phyloP scores from a whole-genome alignment of 2,888 invertebrate genomes.

The Nematopogon swammerdamellus region DNA sequence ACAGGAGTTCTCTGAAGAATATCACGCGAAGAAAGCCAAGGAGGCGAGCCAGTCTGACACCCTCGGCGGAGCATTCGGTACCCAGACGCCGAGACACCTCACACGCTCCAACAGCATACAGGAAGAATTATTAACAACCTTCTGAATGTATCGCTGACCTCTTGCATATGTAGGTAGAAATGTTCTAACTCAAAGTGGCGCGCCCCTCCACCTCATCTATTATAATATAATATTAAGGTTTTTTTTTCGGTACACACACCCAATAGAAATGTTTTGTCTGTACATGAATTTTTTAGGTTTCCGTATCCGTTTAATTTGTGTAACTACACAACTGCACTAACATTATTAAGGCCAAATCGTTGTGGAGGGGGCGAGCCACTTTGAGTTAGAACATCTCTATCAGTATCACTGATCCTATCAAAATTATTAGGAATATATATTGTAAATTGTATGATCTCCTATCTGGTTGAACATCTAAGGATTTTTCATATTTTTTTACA shows the following conservation, averaged over 20 bases:
- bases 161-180: not conserved
- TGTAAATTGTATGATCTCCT: not conserved
- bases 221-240: not conserved
- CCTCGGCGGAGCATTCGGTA: constrained; percentile 54
- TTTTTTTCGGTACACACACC: too few species aligned
- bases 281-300: too few species aligned
- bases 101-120: constrained; percentile 80
- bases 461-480: not conserved
- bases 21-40: constrained; percentile 66
- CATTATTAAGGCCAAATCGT: too few species aligned
- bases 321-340: too few species aligned
- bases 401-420: constrained; percentile 17
- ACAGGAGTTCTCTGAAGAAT: constrained; percentile 76
- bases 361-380: too few species aligned
- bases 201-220: not conserved
- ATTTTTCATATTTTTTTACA: not conserved
- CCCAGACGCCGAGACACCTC: constrained; percentile 54
- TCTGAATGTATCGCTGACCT: constrained; percentile 13
- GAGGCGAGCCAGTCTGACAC: constrained; percentile 59
- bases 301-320: too few species aligned
- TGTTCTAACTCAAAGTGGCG: too few species aligned
- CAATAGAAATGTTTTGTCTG: too few species aligned
- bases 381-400: not conserved
- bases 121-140: constrained; percentile 67
- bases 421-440: not conserved